Base-by-base conservation (phyloP, 2,888 invertebrate species). In the Hirtodrosophila cameraria region DNA sequence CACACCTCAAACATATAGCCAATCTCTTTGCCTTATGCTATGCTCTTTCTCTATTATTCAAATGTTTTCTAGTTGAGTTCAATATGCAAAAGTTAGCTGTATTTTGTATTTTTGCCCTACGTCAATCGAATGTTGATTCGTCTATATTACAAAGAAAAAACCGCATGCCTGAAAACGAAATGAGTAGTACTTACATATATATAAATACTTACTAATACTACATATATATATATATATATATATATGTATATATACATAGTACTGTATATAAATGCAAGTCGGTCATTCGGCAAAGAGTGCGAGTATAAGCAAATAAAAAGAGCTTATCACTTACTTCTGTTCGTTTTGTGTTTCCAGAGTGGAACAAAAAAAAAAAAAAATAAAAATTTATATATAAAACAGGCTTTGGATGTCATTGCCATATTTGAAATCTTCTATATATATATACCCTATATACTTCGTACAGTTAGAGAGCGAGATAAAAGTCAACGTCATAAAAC, bases 241-340 rank as follows among this genome's bases (percentile, higher is more conserved):
- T 18, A 6, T 12, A n/a, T 42, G 9, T 31, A 28, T 48, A 15
- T 36, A 28, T 27, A 12, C 3, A 12, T 20, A n/a, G n/a, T 9
- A 16, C 8, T 12, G 20, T 49, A 45, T 33, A 43, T 54, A 35
- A 48, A 46, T 67, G 50, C 54, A 69, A 54, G 53, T 69, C 68
- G 74, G 73, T 69, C 68, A 69, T 31, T 68, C 43, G 67, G 67
- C 48, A 48, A 72, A 18, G 58, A 66, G 41, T 52, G 33, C 25
- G 28, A 58, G 35, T 58, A 50, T 27, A 52, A 36, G 42, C 41
- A 49, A 53, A 65, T 57, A 39, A 50, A 67, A 60, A 60, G 59
- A 72, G 53, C 73, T 69, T 69, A 69, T 69, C 69, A 67, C 49
- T 35, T 39, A 45, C 53, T 58, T 50, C 15, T 25, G 7, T 12